Evolutionary conservation across 2,113 vertebrate species (phyloP), one percentile per base, ranked within the genome.

Genomic region (Hippocampus mohnikei): DNA sequence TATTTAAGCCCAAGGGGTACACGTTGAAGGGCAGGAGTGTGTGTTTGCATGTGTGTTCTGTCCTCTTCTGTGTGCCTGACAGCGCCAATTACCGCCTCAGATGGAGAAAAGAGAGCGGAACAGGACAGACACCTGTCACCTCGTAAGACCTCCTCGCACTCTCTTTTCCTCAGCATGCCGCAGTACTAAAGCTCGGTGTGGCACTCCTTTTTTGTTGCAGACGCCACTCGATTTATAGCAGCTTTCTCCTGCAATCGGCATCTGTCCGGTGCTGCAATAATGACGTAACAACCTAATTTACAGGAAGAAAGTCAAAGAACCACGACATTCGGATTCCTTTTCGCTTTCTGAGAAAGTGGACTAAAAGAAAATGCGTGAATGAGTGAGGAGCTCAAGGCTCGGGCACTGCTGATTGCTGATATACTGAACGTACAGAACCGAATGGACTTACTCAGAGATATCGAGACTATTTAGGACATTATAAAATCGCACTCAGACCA

Each of bases 31-130:
- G 80, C 82, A 85, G 68, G 71, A 76, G 73, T 78, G 74, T 69
- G 70, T 69, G 71, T 76, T 62, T 67, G 67, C 55, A 12, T 75
- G 81, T 80, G 76, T 82, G 77, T 77, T 79, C 75, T 74, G 79
- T 88, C 81, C 83, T 86, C 63, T 75, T 70, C 64, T 82, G 78
- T 85, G 78, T 79, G 81, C 84, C 86, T 90, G 89, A 91, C 85
- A 90, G 69, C 86, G 82, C 82, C 86, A 91, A 91, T 92, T 91
- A 90, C 84, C 76, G 84, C 77, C 80, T 89, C 81, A 82, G 81
- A 82, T 70, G 73, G 87, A 78, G 77, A 81, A 84, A 81, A 79
- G 18, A 8, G 11, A 69, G 78, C 74, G 74, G 72, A 80, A 79
- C 76, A 81, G 83, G 85, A 85, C 78, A 83, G 88, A 88, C 90